Evolutionary conservation across 2,888 invertebrate genomes (phyloP), one percentile per base, ranked within the genome.

Genomic region (Drosophila vallismaia): DNA sequence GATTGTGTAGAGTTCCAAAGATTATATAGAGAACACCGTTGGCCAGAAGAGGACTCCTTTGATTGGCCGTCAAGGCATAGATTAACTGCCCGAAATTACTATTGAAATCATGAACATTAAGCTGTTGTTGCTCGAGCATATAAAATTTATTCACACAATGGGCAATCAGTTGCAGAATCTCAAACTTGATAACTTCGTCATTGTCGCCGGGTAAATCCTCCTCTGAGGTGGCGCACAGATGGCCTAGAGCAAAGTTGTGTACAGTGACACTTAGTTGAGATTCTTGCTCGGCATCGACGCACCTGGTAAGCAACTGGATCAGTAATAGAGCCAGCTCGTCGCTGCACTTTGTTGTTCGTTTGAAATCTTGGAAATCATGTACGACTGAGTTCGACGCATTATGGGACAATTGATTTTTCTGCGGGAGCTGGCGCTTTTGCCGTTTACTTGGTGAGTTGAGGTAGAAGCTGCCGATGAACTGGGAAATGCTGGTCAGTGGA

Each of bases 291-390:
- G 81, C 85, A 26, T 86, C 84, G 26, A 91, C 84, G 50, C 91
- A 90, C 45, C 90, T 89, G 4, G 76, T 77, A 0, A 92, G 73
- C 38, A 91, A 51, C 50, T 91, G 84, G 9, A 92, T 88, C 7
- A 92, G 85, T 9, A 91, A 56, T 28, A 79, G 71, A 0, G 91
- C 91, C 53, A 92, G 79, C 54, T 91, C 89, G 77, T 91, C 90
- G 59, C 90, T 91, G 12, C 89, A 86, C 58, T 79, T 90, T 31
- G 46, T 77, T 9, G 72, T 69, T 5, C 54, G 52, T 36, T 57
- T 50, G 54, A 89, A 91, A 3, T 68, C 44, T 5, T 83, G 72
- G 6, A 81, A 76, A 33, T 75, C 71, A 4, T 44, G n/a, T 6
- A 55, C n/a, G 19, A 66, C 70, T 6, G 46, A 31, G 12, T 19